Percentiles rank a stretch among this genome's conserved stretches.
Evolutionary conservation across 2,797 vertebrate genomes (phyloP).

Genomic region (Ptychadena robeensis): DNA sequence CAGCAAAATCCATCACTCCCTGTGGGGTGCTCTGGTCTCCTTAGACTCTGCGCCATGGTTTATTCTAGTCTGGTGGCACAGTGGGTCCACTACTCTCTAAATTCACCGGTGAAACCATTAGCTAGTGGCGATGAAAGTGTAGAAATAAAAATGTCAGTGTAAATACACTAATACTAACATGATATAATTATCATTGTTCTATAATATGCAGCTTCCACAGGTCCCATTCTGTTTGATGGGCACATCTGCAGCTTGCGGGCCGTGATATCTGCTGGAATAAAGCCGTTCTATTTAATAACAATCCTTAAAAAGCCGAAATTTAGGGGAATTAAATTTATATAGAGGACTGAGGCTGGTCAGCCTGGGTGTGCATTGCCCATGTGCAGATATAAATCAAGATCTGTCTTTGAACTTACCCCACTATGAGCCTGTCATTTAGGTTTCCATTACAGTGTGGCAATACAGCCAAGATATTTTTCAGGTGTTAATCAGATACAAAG

Average conservation of each 20-base stretch:
- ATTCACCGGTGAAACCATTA: no score
- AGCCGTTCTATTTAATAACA: conserved; percentile 35
- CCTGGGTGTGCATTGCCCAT: neutral
- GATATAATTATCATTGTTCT: conserved; percentile 16
- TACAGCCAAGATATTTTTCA: no score
- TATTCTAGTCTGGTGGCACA: no score
- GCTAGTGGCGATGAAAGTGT: neutral
- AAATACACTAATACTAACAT: conserved; percentile 37
- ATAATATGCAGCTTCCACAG: conserved; percentile 4
- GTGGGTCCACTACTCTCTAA: no score
- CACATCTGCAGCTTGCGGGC: conserved; percentile 23
- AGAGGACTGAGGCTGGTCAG: neutral
- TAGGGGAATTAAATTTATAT: neutral
- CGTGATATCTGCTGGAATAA: conserved; percentile 7
- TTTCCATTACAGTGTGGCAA: no score
- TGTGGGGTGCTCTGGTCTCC: no score
- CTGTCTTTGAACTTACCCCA: no score
- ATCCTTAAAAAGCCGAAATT: conserved; percentile 11
- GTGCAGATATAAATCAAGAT: no score
- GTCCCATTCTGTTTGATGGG: conserved; percentile 39
- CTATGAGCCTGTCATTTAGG: no score
- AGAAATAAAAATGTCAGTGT: neutral
- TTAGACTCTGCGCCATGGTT: no score
- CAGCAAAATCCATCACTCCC: no score
- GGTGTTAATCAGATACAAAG: no score